These are phyloP conservation scores for Coelopa pilipes DNA, from an alignment of 2,888 invertebrate genomes.

Conservation along the genomic window DNA sequence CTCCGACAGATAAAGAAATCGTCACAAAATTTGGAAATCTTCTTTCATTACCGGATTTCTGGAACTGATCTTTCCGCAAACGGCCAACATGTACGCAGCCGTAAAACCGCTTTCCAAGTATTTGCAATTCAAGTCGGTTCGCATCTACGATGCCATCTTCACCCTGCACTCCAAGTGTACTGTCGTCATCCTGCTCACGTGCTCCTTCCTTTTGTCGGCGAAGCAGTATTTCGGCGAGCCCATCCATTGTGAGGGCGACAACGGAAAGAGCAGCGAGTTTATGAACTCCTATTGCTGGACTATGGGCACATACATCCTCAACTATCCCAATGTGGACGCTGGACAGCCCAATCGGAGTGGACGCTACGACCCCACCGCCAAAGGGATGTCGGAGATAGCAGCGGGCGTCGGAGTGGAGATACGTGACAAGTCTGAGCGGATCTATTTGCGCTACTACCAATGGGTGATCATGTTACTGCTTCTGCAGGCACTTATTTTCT, in stretches of 20 bases:
- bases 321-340: slow-evolving; percentile 42
- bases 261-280: slow-evolving; percentile 68
- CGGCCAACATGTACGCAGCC: slow-evolving; percentile 71
- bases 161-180: slow-evolving; percentile 79
- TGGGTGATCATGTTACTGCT: slow-evolving; percentile 63
- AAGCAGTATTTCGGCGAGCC: slow-evolving; percentile 89
- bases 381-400: slow-evolving; percentile 60
- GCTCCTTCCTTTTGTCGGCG: slow-evolving; percentile 79
- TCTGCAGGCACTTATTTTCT: slow-evolving; percentile 60
- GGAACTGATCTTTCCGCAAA: slow-evolving; percentile 45
- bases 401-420: slow-evolving; percentile 56
- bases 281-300: slow-evolving; percentile 85
- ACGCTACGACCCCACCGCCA: background rate
- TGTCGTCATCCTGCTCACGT: slow-evolving; percentile 77
- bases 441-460: slow-evolving; percentile 64
- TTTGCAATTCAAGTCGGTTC: slow-evolving; percentile 74
- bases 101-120: slow-evolving; percentile 72
- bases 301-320: slow-evolving; percentile 75
- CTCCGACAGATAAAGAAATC: slow-evolving; percentile 20
- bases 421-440: slow-evolving; percentile 48
- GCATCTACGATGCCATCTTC: slow-evolving; percentile 81
- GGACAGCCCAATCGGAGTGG: slow-evolving; percentile 24
- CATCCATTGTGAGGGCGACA: slow-evolving; percentile 76
- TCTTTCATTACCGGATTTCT: slow-evolving; percentile 33
- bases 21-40: slow-evolving; percentile 43